phyloP scores from a whole-genome alignment of 2,113 vertebrate species.

The Alectura lathami region DNA sequence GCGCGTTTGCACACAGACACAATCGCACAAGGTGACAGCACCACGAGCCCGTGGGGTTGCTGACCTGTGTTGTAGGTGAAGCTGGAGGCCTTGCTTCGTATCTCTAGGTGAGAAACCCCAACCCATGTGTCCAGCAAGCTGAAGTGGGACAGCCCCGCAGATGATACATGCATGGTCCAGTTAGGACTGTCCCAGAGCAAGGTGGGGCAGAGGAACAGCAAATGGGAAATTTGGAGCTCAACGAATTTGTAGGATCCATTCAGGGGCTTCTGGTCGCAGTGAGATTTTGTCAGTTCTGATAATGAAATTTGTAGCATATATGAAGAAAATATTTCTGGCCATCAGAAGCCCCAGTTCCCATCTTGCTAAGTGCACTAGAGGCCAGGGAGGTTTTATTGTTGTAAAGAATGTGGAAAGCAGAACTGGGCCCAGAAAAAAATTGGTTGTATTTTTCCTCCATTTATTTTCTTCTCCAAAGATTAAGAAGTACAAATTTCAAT shows the following conservation, averaged over 20 bases:
- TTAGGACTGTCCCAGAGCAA: not conserved
- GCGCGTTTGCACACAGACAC: slow-evolving; percentile 44
- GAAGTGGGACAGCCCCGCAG: not conserved
- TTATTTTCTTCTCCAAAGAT: not conserved
- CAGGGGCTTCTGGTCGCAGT: not conserved
- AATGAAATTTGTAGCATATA: not conserved
- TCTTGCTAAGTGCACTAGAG: not conserved
- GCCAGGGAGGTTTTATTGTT: not conserved
- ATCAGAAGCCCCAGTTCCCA: not conserved
- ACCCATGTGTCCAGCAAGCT: not conserved
- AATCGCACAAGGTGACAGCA: not conserved
- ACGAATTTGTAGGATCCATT: not conserved
- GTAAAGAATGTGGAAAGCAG: not conserved
- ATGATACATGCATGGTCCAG: not conserved
- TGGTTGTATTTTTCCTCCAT: not conserved
- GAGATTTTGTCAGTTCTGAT: not conserved
- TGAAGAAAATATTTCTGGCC: not conserved
- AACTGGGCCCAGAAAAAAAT: not conserved
- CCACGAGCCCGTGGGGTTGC: not conserved
- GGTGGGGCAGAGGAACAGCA: not conserved
- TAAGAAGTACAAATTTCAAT: not conserved
- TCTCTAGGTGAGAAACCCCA: not conserved
- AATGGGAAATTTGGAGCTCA: not conserved
- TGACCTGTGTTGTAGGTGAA: not conserved
- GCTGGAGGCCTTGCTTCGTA: not conserved